Base-by-base conservation (phyloP, 1,140 invertebrate species). In the Augochlora pura region DNA sequence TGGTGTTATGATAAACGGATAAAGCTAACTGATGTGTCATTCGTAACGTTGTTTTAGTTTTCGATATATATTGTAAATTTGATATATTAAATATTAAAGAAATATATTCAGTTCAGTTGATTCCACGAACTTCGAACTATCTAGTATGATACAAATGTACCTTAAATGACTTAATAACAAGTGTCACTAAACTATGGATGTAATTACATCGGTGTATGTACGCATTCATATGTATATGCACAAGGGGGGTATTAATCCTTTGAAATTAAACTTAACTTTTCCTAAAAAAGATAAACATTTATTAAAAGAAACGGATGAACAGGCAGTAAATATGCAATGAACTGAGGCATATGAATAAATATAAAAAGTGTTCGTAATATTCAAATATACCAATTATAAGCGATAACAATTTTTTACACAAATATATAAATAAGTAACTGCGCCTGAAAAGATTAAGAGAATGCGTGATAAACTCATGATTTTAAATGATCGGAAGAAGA, bases 401-500 rank as follows among this genome's bases (percentile, higher is more conserved):
- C 49, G n/a, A 71, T 38, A 46, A 39, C 52, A 23, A 27, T 68
- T 54, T 21, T 21, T 23, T 5, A 52, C 9, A 39, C 16, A 32
- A 23, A 46, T 21, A 42, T n/a, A 27, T 10, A n/a, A 68, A 68
- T 59, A 2, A 46, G 7, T 8, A 65, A 65, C 10, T 65, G n/a
- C 23, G 59, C 4, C 10, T 38, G 14, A 23, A 63, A 39, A 18
- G 12, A 21, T 63, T 14, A 25, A 54, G 52, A 54, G n/a, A 64
- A 67, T 52, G 16, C 49, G 16, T 21, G 6, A 52, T 6, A 10
- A 60, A 14, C 73, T 23, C 16, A 42, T 39, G 59, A 66, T 25
- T 23, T 74, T 52, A 14, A n/a, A 32, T 10, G 46, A 70, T 27
- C 59, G 64, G 78, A 84, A 74, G 77, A 84, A 63, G 71, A 84